Base-by-base conservation (phyloP, 2,113 vertebrate species). In the Amazona vittata region DNA sequence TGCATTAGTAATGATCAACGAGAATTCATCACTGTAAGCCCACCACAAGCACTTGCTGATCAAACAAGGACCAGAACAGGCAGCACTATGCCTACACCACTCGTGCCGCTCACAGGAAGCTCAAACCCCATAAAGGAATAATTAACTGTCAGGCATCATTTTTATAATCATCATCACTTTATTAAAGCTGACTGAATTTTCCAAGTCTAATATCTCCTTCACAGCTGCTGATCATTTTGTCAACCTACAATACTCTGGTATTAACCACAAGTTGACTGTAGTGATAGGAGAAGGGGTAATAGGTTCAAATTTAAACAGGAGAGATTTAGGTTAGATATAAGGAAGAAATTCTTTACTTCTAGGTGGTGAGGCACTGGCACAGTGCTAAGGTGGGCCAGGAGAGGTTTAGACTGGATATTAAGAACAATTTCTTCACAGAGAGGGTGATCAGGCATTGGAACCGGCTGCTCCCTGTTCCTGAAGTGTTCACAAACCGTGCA, bases 1-100 rank as follows among this genome's bases (percentile, higher is more conserved):
- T 81, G 93, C 70, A 82, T 93, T 91, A 95, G 83, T 75, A 68
- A 73, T 94, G 94, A 97, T 96, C 94, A 94, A 76, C 91, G 81
- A 63, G 83, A 93, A 93, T 64, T 49, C 77, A 63, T 47, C n/a
- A 3, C 67, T 28, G 10, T 67, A 63, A 85, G 64, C 63, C 63
- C 77, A 88, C 47, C 60, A 46, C 0, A 0, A 85, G 82, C 63
- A 53, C n/a, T 73, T 20, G 49, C 73, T 67, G 80, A 89, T 79
- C 79, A 26, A 26, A 86, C 18, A 28, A 82, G 43, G 2, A 44
- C 91, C 62, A 63, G 76, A 57, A 59, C 2, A 21, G 77, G 62
- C 90, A 79, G 57, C 22, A 2, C 67, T 11, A 28, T 53, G 69
- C 71, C 77, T 57, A 2, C 1, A 0, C 47, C 78, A 33, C 76